Percentiles rank a stretch among this genome's conserved stretches.
Evolutionary conservation across 2,888 invertebrate genomes (phyloP).

Genomic region (Diplazon laetatorius): DNA sequence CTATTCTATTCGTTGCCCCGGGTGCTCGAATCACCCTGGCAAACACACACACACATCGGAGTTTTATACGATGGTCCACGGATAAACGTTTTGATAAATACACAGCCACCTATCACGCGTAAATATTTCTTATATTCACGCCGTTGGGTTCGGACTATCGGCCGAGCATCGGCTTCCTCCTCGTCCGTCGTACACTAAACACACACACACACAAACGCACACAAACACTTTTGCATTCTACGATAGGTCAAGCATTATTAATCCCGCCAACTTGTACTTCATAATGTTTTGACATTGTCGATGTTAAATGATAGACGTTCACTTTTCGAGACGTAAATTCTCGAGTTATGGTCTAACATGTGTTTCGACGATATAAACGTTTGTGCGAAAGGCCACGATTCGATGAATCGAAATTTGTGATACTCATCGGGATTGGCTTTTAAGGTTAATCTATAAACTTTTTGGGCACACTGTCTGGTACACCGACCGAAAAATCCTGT

Average conservation of each 20-base stretch:
- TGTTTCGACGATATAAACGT: neutral
- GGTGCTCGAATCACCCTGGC: slow-evolving; percentile 35
- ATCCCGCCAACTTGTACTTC: slow-evolving; percentile 43
- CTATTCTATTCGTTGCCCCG: slow-evolving; percentile 62
- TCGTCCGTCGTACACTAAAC: neutral
- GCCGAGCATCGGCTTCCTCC: slow-evolving; percentile 60
- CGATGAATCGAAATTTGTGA: neutral
- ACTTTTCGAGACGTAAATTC: slow-evolving; percentile 15
- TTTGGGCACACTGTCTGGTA: too few species aligned
- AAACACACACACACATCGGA: slow-evolving; percentile 54
- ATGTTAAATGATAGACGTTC: slow-evolving; percentile 29
- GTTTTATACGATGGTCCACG: slow-evolving; percentile 59
- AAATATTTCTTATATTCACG: slow-evolving; percentile 58
- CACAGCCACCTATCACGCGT: slow-evolving; percentile 63
- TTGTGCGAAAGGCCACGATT: neutral
- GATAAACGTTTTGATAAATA: slow-evolving; percentile 63
- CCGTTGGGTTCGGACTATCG: slow-evolving; percentile 33
- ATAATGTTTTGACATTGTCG: slow-evolving; percentile 22
- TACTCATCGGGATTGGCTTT: neutral
- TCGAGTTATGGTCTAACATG: neutral
- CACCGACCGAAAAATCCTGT: too few species aligned
- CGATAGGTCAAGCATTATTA: slow-evolving; percentile 60
- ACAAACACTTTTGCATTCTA: slow-evolving; percentile 14
- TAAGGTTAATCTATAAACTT: too few species aligned
- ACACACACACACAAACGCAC: too few species aligned